phyloP scores from a whole-genome alignment of 1,140 invertebrate species.

The Orchestia grillus region DNA sequence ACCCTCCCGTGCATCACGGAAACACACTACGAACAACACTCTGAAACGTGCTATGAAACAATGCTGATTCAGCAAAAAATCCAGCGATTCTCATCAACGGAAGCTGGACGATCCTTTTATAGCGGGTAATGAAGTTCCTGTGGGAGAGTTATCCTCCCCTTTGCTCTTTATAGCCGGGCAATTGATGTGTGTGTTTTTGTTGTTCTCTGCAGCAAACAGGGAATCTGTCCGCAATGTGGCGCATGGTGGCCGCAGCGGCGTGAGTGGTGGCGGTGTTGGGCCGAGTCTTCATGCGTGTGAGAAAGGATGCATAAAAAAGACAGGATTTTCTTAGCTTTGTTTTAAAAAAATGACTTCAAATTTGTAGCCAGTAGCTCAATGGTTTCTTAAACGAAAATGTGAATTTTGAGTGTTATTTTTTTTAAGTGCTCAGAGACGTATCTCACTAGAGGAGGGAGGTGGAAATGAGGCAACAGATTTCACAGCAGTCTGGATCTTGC shows the following conservation, averaged over 20 bases:
- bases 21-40: not conserved
- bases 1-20: conserved; percentile 25
- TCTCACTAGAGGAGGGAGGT: not conserved
- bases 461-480: not conserved
- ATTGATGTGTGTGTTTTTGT: conserved; percentile 30
- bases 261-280: not conserved
- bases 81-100: conserved; percentile 42
- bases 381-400: not conserved
- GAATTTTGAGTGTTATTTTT: not conserved
- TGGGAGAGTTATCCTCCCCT: not conserved
- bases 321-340: not conserved
- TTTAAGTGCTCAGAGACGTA: not conserved
- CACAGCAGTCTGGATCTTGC: not conserved
- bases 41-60: conserved; percentile 38
- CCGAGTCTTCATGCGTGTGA: not conserved
- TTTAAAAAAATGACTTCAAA: not conserved
- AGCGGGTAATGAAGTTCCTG: conserved; percentile 46
- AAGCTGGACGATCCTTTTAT: conserved; percentile 50
- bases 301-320: not conserved
- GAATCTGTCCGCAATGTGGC: not conserved
- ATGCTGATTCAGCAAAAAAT: conserved; percentile 54
- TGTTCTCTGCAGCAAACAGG: not conserved
- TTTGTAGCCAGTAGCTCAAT: not conserved
- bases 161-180: conserved; percentile 26
- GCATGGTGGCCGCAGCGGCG: not conserved